Base-by-base conservation (phyloP, 2,797 vertebrate species). In the Anguilla anguilla region DNA sequence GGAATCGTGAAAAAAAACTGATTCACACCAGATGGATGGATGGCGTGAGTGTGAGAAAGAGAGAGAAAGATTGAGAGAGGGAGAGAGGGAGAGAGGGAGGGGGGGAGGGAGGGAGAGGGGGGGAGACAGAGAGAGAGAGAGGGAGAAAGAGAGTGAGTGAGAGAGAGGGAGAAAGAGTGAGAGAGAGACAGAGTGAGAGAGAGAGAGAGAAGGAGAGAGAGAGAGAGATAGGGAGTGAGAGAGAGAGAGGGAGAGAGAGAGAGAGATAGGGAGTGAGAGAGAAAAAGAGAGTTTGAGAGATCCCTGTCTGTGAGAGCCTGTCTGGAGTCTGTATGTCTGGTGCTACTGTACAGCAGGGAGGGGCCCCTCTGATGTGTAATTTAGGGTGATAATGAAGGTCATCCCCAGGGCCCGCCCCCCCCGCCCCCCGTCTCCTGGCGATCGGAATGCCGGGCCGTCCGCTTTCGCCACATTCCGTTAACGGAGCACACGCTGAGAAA, bases 361-460 rank as follows among this genome's bases (percentile, higher is more conserved):
- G 6, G 7, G 49, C n/a, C 67, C 46, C 67, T 46, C 9, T 6
- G 7, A 86, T 77, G 69, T 77, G 43, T 57, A 86, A 86, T 86
- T 86, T 31, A 53, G 6, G 35, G 72, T 55, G 69, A 86, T 77
- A 82, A 35, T 81, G 55, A 9, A 22, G 19, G 9, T 82, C 39
- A 25, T 10, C 2, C 35, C 0, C 55, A 43, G 72, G 72, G n/a
- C 11, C 28, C 51, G 53, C 9, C 17, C 72, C 55, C 7, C 11
- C 28, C 17, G 69, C 55, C 7, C 22, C 28, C 11, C n/a, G 35
- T 5, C 5, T 67, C 61, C 57, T 3, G 25, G 46, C 4, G 28
- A 0, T 83, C n/a, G 11, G 77, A 83, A 9, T 10, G 79, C 69
- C 11, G 31, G 46, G n/a, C 11, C 22, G 13, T 87, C 57, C 49